Evolutionary conservation across 2,888 invertebrate genomes (phyloP), one percentile per base, ranked within the genome.

Genomic region (Tryphoninae sp.): DNA sequence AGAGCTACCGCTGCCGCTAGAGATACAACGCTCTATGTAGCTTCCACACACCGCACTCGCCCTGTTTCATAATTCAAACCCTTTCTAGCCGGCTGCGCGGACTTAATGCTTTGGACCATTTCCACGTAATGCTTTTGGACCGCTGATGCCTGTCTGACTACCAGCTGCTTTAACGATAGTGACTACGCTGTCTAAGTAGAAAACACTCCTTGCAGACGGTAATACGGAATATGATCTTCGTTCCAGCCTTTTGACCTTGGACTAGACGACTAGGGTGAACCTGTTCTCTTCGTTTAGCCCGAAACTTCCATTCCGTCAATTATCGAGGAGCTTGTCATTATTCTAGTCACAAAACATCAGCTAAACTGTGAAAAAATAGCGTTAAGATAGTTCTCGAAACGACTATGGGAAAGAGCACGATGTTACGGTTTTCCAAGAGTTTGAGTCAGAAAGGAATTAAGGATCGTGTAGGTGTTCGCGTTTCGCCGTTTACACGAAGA

Each of bases 21-120:
- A 72, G 61, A 72, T 74, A 59, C 65, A 33, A 33, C 62, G 69
- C n/a, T 19, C 6, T 19, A 55, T 51, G 6, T 55, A 62, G 64
- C 59, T 77, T 77, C 84, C 1, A 55, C 61, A 73, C 53, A 59
- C 33, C 33, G 65, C 82, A 79, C 80, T 82, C 72, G 76, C 62
- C 86, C 83, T 79, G 85, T 88, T 90, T 88, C 87, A 90, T 90
- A 88, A 90, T 90, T 89, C 88, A 90, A 88, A 89, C 88, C 89
- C 90, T 90, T 89, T 89, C 89, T 87, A 86, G 86, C 83, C 78
- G 76, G 74, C 61, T 84, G 71, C 64, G 65, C 73, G 77, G 78
- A 83, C 81, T 80, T 82, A 82, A 83, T 84, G 83, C 84, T 80
- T 33, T 85, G 81, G 84, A 82, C 76, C 80, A 81, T 85, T 85